Evolutionary conservation across 2,113 vertebrate species (phyloP).

Genomic region (Saimiri boliviensis): DNA sequence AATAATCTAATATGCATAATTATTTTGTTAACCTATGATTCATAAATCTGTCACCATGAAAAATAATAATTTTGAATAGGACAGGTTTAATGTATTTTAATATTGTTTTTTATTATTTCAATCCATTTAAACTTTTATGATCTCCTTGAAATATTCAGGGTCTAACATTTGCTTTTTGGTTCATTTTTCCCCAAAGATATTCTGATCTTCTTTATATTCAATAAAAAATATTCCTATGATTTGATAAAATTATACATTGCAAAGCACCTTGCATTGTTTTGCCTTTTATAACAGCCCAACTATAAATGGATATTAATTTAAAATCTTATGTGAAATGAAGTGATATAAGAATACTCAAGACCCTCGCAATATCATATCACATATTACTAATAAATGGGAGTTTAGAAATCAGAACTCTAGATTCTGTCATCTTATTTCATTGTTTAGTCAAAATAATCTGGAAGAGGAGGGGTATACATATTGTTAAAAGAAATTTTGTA

Average conservation of each 20-base stretch:
- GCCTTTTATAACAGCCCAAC: neutral
- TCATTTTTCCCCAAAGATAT: neutral
- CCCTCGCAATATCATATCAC: neutral
- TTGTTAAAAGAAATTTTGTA: neutral
- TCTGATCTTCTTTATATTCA: neutral
- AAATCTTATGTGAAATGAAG: neutral
- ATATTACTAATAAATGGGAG: slow-evolving; percentile 3
- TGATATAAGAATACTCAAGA: neutral
- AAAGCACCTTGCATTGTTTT: neutral
- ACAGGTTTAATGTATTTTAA: slow-evolving; percentile 65
- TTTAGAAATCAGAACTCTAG: neutral
- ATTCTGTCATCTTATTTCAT: neutral
- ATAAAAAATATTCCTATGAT: neutral
- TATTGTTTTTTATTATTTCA: slow-evolving; percentile 68
- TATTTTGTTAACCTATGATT: slow-evolving; percentile 64
- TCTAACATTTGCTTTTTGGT: slow-evolving; percentile 8
- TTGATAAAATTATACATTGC: neutral
- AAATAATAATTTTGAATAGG: slow-evolving; percentile 61
- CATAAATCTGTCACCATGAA: slow-evolving; percentile 63
- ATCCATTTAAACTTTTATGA: slow-evolving; percentile 64
- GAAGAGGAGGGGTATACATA: neutral
- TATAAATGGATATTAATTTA: slow-evolving; percentile 4
- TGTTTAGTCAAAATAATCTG: neutral
- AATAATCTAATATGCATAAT: slow-evolving; percentile 57
- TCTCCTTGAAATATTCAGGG: slow-evolving; percentile 58